A percentile compares a stretch with the other conserved stretches of the same genome.
phyloP scores from a whole-genome alignment of 2,113 vertebrate species.

The Hippocampus barbouri region DNA sequence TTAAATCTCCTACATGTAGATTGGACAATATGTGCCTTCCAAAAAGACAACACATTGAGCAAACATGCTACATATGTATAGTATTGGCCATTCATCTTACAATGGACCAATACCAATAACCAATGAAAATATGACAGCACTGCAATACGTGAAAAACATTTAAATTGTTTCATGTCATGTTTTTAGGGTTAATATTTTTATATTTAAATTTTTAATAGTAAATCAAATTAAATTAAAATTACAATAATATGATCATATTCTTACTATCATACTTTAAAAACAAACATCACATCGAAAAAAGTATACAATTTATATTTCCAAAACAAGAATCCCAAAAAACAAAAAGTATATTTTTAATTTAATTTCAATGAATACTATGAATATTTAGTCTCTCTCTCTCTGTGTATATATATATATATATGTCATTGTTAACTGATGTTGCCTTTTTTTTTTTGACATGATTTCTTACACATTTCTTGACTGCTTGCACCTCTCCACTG shows the following conservation, averaged over 20 bases:
- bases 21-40: slow-evolving; percentile 26
- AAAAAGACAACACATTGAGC: slow-evolving; percentile 18
- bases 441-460: background rate
- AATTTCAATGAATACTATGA: background rate
- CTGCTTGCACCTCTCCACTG: background rate
- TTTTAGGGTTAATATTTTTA: too few species aligned
- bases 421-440: background rate
- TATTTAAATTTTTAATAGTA: too few species aligned
- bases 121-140: too few species aligned
- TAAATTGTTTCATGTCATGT: background rate
- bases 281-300: too few species aligned
- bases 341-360: too few species aligned
- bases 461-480: background rate
- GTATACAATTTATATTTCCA: too few species aligned
- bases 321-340: too few species aligned
- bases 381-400: background rate
- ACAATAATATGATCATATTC: too few species aligned
- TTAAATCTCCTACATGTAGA: background rate
- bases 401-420: too few species aligned
- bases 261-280: too few species aligned
- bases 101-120: background rate
- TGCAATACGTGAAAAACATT: too few species aligned
- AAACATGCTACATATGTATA: background rate
- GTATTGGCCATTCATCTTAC: background rate
- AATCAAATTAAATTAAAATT: too few species aligned